These are phyloP conservation scores for Marronus borbonicus DNA, from an alignment of 2,888 invertebrate genomes.

Conservation along the genomic window DNA sequence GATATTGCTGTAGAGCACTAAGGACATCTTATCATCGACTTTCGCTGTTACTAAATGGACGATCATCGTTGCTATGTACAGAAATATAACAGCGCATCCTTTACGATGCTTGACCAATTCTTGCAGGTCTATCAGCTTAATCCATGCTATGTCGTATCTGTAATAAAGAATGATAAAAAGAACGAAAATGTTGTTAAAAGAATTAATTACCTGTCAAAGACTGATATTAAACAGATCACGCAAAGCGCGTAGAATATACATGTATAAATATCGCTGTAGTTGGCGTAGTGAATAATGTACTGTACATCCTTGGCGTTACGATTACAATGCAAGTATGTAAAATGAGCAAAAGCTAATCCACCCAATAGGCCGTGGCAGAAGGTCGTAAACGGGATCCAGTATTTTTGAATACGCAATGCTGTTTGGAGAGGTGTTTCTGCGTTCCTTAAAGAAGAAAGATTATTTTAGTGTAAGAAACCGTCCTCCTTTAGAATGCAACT, in stretches of 20 bases:
- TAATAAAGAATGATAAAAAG: constrained; percentile 53
- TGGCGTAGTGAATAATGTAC: constrained; percentile 66
- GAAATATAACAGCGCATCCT: constrained; percentile 63
- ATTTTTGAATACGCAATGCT: constrained; percentile 72
- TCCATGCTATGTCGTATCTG: constrained; percentile 67
- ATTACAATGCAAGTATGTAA: constrained; percentile 74
- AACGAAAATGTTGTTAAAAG: constrained; percentile 24
- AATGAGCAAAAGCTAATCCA: constrained; percentile 75
- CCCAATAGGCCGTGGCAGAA: constrained; percentile 77
- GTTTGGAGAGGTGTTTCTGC: constrained; percentile 71
- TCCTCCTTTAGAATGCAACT: too few relatives aligned
- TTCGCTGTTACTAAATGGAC: constrained; percentile 65
- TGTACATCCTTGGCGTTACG: constrained; percentile 66
- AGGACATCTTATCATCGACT: constrained; percentile 65
- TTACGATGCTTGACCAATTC: constrained; percentile 63
- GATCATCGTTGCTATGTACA: constrained; percentile 64
- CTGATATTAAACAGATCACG: constrained; percentile 74
- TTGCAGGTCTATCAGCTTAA: constrained; percentile 60
- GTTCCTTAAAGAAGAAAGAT: constrained; percentile 44
- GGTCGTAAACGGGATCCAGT: constrained; percentile 72
- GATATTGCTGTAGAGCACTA: constrained; percentile 60
- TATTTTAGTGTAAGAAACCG: too few relatives aligned
- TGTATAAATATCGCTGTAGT: constrained; percentile 67
- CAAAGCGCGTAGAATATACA: constrained; percentile 74
- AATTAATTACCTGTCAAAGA: constrained; percentile 73